A percentile compares a stretch with the other conserved stretches of the same genome.
Evolutionary conservation across 2,888 invertebrate species (phyloP).

Genomic region (Plebejus melissa): DNA sequence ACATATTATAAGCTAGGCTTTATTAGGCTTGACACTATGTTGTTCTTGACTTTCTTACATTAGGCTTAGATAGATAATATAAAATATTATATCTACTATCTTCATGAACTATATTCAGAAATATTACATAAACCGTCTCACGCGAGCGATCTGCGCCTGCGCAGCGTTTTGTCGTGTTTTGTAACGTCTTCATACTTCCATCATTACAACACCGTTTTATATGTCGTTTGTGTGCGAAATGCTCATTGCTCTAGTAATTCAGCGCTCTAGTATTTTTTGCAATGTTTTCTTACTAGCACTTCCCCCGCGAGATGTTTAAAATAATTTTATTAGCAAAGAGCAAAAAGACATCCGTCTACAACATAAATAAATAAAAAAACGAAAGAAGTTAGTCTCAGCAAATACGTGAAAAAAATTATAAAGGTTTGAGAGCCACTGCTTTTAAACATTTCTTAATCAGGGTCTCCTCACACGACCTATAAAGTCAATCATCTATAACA

Average conservation of each 20-base stretch:
- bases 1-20: background rate
- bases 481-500: background rate
- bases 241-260: background rate
- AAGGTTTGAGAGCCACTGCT: background rate
- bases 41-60: background rate
- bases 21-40: background rate
- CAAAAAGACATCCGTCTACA: no score
- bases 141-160: background rate
- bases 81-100: background rate
- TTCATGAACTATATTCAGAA: background rate
- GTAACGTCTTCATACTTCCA: background rate
- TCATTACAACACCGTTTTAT: constrained; percentile 1
- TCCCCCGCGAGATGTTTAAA: background rate
- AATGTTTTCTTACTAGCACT: background rate
- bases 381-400: no score
- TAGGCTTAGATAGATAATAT: background rate
- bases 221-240: background rate
- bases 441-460: background rate
- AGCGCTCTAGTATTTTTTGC: no score
- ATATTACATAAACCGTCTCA: constrained; percentile 3
- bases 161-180: background rate
- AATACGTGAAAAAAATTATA: background rate
- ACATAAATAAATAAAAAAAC: no score
- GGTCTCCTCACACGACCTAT: background rate
- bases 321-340: no score